Percentiles rank a stretch among this genome's conserved stretches.
Evolutionary conservation across 2,113 vertebrate species (phyloP).

Genomic region (Bettongia penicillata): DNA sequence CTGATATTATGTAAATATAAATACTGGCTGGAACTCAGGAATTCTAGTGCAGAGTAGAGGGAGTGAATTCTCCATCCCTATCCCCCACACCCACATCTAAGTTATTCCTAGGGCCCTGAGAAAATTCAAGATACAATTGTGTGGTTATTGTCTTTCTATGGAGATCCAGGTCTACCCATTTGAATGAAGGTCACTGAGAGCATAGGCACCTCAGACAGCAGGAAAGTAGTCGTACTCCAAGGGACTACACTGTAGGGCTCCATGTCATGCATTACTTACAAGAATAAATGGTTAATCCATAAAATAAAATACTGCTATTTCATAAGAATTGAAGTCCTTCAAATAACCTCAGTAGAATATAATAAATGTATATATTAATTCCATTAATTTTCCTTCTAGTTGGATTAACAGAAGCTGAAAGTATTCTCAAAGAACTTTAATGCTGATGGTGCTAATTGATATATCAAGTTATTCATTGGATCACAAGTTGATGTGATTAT

Average conservation of each 20-base stretch:
- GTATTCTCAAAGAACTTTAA: conserved; percentile 45
- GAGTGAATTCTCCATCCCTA: neutral
- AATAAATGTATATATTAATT: conserved; percentile 34
- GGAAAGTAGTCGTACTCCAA: neutral
- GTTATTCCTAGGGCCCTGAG: neutral
- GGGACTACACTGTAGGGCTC: too few relatives aligned
- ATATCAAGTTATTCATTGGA: conserved; percentile 52
- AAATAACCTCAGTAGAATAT: conserved; percentile 4
- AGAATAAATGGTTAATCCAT: neutral
- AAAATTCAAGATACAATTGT: neutral
- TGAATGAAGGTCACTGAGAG: neutral
- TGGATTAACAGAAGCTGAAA: conserved; percentile 57
- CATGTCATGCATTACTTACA: neutral
- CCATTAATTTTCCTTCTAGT: conserved; percentile 50
- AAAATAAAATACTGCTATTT: conserved; percentile 23
- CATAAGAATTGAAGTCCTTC: neutral
- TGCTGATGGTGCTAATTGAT: conserved; percentile 56
- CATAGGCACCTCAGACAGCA: neutral
- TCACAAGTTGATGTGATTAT: conserved; percentile 58
- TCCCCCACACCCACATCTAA: neutral
- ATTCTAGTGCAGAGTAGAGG: neutral
- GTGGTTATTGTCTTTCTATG: neutral
- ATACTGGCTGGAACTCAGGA: neutral
- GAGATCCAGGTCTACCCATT: neutral
- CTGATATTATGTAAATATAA: neutral